Conservation (phyloP, 23 tunicate species). For the Styela plicata region DNA sequence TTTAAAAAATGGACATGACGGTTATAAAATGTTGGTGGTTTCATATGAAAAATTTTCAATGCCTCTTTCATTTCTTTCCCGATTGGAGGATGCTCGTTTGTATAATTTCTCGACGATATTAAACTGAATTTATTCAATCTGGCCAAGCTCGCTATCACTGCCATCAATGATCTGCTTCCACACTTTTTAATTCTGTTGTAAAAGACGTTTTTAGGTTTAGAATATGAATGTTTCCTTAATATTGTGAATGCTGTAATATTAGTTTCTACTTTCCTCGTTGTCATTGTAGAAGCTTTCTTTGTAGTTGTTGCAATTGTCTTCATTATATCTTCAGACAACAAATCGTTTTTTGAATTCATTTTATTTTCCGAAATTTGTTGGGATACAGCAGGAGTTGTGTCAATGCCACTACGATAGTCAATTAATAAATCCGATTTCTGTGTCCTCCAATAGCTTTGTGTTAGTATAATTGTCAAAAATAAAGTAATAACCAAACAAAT, state of each 20-base stretch:
- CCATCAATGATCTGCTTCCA: conserved; percentile 8
- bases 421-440: too few relatives aligned
- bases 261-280: background rate
- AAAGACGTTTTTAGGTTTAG: conserved; percentile 2
- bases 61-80: background rate
- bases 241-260: too few relatives aligned
- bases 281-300: too few relatives aligned
- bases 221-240: background rate
- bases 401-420: too few relatives aligned
- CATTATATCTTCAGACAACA: too few relatives aligned
- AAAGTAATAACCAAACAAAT: too few relatives aligned
- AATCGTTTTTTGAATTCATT: too few relatives aligned
- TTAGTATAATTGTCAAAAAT: too few relatives aligned
- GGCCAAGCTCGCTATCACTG: background rate
- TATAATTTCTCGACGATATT: background rate
- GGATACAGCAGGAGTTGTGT: too few relatives aligned
- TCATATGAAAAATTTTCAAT: background rate
- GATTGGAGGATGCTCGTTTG: background rate
- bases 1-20: background rate
- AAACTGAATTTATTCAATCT: background rate
- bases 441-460: too few relatives aligned
- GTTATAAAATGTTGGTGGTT: background rate
- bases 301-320: too few relatives aligned
- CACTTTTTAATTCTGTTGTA: background rate
- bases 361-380: too few relatives aligned